These are phyloP conservation scores for Acanthopleura granulata DNA, from an alignment of 2,888 invertebrate species.

Conservation along the genomic window DNA sequence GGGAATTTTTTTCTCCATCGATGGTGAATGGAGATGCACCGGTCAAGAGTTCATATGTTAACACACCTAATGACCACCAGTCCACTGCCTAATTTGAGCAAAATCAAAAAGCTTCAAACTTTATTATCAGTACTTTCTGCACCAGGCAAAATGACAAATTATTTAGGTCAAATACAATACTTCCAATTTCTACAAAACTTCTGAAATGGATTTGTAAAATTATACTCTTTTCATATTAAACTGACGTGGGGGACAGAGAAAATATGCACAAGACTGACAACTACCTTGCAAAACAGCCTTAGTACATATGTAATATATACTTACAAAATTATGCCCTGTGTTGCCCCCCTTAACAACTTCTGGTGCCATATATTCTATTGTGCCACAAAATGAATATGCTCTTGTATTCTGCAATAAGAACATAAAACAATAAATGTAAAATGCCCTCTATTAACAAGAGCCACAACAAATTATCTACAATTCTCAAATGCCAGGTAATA, in stretches of 20 bases:
- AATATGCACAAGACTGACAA: no score
- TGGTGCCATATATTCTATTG: conserved; percentile 98
- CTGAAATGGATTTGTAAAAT: no score
- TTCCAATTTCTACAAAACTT: no score
- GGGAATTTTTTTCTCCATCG: conserved; percentile 92
- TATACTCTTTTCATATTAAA: no score
- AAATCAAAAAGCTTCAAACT: no score
- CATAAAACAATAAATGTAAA: not conserved
- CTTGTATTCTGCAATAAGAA: conserved; percentile 76
- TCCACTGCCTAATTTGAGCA: conserved; percentile 83
- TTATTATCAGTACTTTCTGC: no score
- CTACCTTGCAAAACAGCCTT: no score
- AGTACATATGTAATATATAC: conserved; percentile 68
- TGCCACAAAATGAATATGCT: conserved; percentile 98
- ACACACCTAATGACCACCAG: conserved; percentile 98
- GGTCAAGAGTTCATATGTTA: conserved; percentile 95
- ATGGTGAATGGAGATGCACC: conserved; percentile 98
- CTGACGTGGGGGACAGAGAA: no score
- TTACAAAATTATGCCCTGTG: conserved; percentile 94
- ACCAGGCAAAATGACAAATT: no score
- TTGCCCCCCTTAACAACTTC: conserved; percentile 84
- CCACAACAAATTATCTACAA: no score
- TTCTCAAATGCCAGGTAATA: no score
- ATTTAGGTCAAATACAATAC: no score
- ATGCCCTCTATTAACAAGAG: not conserved